Conservation (phyloP, 1,140 invertebrate species). For the Pseudomyrmex flavicornis region DNA sequence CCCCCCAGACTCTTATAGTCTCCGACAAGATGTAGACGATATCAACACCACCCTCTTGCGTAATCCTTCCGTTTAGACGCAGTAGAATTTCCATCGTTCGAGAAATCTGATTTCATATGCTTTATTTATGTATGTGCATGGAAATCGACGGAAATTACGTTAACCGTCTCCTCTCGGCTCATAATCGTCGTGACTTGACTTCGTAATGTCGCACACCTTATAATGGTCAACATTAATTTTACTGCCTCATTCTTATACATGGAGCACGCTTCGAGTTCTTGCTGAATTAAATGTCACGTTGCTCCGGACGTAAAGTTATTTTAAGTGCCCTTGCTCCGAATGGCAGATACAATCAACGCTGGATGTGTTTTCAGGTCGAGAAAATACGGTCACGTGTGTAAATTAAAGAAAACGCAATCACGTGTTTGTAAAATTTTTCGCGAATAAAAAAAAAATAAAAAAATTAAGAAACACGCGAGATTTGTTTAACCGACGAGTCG, state of each 20-base stretch:
- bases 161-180: conserved; percentile 54
- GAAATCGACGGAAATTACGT: conserved; percentile 70
- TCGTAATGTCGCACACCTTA: conserved; percentile 40
- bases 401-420: too few relatives aligned
- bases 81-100: conserved; percentile 38
- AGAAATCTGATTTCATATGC: conserved; percentile 53
- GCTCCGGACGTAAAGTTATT: background rate
- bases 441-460: too few relatives aligned
- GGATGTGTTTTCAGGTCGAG: too few relatives aligned
- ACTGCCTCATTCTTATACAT: conserved; percentile 50
- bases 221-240: conserved; percentile 47
- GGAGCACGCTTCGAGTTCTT: background rate
- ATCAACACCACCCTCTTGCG: conserved; percentile 29
- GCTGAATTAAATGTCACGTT: conserved; percentile 28
- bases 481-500: conserved; percentile 19
- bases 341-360: background rate
- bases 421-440: too few relatives aligned
- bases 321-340: background rate
- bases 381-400: too few relatives aligned
- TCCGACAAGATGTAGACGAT: background rate
- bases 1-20: too few relatives aligned
- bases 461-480: too few relatives aligned
- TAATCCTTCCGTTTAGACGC: conserved; percentile 54
- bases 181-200: conserved; percentile 66
- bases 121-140: conserved; percentile 71